phyloP scores from a whole-genome alignment of 2,797 vertebrate species.

The Chelon labrosus region DNA sequence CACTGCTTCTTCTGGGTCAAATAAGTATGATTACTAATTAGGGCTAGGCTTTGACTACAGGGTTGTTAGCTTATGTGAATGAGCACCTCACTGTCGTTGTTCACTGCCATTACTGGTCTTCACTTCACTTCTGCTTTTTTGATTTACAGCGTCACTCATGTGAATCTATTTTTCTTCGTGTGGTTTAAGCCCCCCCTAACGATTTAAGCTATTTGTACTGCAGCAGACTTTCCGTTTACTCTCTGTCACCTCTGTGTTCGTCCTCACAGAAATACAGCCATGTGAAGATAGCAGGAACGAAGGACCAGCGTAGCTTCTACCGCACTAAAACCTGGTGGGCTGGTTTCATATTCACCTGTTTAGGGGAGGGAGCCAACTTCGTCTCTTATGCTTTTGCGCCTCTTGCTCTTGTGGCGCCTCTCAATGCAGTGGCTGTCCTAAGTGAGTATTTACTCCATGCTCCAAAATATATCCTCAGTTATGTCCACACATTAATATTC shows the following conservation, averaged over 20 bases:
- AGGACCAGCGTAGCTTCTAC: constrained; percentile 92
- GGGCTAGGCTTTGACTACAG: neutral
- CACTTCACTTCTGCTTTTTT: neutral
- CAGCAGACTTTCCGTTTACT: constrained; percentile 9
- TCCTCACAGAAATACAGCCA: constrained; percentile 92
- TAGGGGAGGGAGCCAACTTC: constrained; percentile 93
- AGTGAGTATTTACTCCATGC: constrained; percentile 81
- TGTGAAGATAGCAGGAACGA: constrained; percentile 88
- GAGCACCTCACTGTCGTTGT: neutral
- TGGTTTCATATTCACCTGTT: constrained; percentile 88
- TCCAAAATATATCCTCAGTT: neutral
- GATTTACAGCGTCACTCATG: neutral
- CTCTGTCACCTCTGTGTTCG: constrained; percentile 13
- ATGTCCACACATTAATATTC: neutral
- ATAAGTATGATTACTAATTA: neutral
- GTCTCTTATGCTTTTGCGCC: constrained; percentile 95
- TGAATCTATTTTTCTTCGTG: neutral
- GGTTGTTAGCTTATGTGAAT: neutral
- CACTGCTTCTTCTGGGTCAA: no score
- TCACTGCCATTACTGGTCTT: no score
- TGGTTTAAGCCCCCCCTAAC: neutral
- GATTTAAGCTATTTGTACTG: neutral
- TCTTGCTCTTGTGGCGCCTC: constrained; percentile 91
- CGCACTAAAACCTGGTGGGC: constrained; percentile 96
- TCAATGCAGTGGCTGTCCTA: constrained; percentile 92